Evolutionary conservation across 2,888 invertebrate species (phyloP).

Genomic region (Ischnus inquisitorius): DNA sequence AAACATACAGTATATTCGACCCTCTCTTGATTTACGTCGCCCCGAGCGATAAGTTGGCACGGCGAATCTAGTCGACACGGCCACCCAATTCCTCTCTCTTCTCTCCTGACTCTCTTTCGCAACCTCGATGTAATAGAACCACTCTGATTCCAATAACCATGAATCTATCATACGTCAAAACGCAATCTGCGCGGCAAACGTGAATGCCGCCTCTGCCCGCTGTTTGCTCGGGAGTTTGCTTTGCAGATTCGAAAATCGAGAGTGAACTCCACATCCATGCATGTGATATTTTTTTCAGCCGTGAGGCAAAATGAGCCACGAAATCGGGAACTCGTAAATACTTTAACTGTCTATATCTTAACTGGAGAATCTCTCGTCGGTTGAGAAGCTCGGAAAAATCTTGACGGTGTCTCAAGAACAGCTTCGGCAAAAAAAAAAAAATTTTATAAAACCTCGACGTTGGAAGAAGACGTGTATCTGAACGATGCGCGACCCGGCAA

Average conservation of each 20-base stretch:
- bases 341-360: constrained; percentile 5
- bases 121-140: constrained; percentile 74
- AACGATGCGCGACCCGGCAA: constrained; percentile 65
- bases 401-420: constrained; percentile 61
- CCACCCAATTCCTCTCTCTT: constrained; percentile 54
- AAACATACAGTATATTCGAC: constrained; percentile 71
- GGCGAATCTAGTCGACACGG: constrained; percentile 37
- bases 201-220: constrained; percentile 30
- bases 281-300: constrained; percentile 11
- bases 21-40: constrained; percentile 79
- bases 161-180: constrained; percentile 93
- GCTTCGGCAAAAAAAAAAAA: constrained; percentile 60
- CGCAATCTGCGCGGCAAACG: constrained; percentile 87
- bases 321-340: constrained; percentile 1
- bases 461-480: constrained; percentile 54
- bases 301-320: constrained; percentile 14
- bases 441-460: constrained; percentile 43
- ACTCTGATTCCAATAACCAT: constrained; percentile 91
- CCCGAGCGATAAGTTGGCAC: constrained; percentile 78
- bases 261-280: constrained; percentile 9
- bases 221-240: constrained; percentile 38
- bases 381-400: constrained; percentile 44
- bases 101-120: constrained; percentile 18
- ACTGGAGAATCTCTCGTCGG: background rate
- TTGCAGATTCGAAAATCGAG: constrained; percentile 39